Evolutionary conservation across 2,797 vertebrate genomes (phyloP).

Genomic region (Myotis vivesi): DNA sequence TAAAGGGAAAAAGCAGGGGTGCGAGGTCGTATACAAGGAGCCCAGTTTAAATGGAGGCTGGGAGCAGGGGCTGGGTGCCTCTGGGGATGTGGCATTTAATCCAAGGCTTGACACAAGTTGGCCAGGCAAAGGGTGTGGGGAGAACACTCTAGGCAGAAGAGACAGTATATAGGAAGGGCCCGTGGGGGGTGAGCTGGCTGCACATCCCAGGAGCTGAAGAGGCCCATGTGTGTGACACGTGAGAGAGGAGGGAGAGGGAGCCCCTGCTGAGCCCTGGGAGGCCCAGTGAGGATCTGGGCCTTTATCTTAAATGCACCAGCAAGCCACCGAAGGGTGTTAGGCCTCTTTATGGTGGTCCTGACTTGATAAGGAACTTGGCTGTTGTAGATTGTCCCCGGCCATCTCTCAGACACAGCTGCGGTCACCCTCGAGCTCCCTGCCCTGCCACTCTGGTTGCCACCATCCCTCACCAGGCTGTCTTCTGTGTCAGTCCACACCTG

Average conservation of each 20-base stretch:
- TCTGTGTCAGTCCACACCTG: background rate
- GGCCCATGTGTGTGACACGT: background rate
- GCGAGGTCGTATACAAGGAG: background rate
- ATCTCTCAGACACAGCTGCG: background rate
- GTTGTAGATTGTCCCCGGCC: background rate
- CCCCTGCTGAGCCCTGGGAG: rapidly evolving
- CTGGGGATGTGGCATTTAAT: background rate
- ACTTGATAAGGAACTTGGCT: background rate
- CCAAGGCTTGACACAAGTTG: background rate
- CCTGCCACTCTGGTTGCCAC: background rate
- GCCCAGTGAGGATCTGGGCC: background rate
- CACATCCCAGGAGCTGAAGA: background rate
- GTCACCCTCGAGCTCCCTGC: background rate
- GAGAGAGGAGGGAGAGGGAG: no score
- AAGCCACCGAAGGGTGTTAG: background rate
- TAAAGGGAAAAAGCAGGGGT: background rate
- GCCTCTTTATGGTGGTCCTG: background rate
- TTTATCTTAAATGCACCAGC: background rate
- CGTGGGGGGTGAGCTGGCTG: background rate
- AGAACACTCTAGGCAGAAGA: background rate
- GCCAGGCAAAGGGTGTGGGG: background rate
- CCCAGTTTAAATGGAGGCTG: background rate
- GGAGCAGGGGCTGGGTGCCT: background rate
- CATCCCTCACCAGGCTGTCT: background rate
- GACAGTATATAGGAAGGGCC: background rate